Conservation (phyloP, 2,888 invertebrate genomes). For the Andrena praecox region DNA sequence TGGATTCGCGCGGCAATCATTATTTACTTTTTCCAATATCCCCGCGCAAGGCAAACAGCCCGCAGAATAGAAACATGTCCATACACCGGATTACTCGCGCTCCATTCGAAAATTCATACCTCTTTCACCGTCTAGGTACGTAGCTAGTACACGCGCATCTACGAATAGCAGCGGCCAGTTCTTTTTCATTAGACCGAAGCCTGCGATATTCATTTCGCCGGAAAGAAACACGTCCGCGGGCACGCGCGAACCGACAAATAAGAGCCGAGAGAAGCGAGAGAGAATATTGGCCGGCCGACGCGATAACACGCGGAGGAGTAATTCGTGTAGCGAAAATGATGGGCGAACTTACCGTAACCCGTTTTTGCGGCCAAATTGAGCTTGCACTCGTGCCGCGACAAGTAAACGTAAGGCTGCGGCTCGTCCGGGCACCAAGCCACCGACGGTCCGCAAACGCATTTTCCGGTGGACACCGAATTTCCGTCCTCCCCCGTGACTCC, state of each 20-base stretch:
- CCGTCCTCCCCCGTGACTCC: constrained; percentile 70
- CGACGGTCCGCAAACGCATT: constrained; percentile 81
- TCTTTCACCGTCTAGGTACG: neutral
- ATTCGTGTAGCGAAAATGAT: neutral
- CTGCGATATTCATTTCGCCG: no score
- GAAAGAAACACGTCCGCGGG: no score
- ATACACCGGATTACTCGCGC: constrained; percentile 1
- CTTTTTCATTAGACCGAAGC: neutral
- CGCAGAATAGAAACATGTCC: neutral
- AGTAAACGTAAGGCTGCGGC: constrained; percentile 80
- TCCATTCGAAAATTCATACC: neutral
- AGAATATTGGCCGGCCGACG: no score
- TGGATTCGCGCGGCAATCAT: neutral
- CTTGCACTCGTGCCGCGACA: constrained; percentile 81
- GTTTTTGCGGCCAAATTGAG: constrained; percentile 82
- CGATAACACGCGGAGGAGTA: no score
- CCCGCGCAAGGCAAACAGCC: constrained; percentile 1
- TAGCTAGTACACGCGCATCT: neutral
- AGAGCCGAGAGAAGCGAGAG: neutral
- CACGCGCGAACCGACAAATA: neutral
- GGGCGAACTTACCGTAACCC: constrained; percentile 77
- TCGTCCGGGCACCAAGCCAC: constrained; percentile 82
- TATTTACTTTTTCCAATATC: constrained; percentile 9
- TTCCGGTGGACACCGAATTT: constrained; percentile 75
- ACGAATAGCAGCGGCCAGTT: neutral